Conservation (phyloP, 1,140 invertebrate species). For the Caerostris darwini region DNA sequence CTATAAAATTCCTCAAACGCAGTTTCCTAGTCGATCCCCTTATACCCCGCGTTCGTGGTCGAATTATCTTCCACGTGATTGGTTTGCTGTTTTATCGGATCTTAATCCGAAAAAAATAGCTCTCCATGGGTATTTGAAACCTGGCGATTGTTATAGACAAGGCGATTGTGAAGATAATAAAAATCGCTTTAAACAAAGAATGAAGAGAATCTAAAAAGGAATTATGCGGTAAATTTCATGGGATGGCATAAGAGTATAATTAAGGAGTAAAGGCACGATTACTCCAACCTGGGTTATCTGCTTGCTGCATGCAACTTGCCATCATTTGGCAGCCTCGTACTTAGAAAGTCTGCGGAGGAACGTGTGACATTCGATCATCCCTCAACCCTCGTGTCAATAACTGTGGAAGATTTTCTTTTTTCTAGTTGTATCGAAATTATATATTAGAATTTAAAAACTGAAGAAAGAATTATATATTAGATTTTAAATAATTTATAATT, state of each 20-base stretch:
- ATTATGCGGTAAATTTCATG: constrained; percentile 75
- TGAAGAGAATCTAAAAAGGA: constrained; percentile 69
- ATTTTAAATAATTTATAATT: too few relatives aligned
- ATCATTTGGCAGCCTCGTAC: background rate
- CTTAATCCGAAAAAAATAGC: constrained; percentile 50
- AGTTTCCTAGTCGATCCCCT: constrained; percentile 49
- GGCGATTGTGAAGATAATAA: constrained; percentile 71
- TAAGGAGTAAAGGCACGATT: constrained; percentile 65
- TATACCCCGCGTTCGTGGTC: constrained; percentile 9
- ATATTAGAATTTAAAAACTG: too few relatives aligned
- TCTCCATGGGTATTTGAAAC: constrained; percentile 65
- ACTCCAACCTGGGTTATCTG: constrained; percentile 30
- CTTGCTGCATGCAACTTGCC: constrained; percentile 4
- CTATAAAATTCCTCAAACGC: constrained; percentile 4
- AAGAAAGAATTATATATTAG: too few relatives aligned
- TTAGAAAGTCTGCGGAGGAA: too few relatives aligned
- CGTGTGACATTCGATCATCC: background rate
- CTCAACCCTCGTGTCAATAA: too few relatives aligned
- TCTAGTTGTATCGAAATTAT: too few relatives aligned
- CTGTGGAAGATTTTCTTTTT: too few relatives aligned
- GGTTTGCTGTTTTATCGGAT: constrained; percentile 68
- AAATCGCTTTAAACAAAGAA: constrained; percentile 76
- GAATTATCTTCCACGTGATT: constrained; percentile 49
- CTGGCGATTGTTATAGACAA: constrained; percentile 69
- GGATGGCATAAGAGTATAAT: constrained; percentile 73